phyloP scores from a whole-genome alignment of 2,888 invertebrate species.

The Liposcelis brunnea region DNA sequence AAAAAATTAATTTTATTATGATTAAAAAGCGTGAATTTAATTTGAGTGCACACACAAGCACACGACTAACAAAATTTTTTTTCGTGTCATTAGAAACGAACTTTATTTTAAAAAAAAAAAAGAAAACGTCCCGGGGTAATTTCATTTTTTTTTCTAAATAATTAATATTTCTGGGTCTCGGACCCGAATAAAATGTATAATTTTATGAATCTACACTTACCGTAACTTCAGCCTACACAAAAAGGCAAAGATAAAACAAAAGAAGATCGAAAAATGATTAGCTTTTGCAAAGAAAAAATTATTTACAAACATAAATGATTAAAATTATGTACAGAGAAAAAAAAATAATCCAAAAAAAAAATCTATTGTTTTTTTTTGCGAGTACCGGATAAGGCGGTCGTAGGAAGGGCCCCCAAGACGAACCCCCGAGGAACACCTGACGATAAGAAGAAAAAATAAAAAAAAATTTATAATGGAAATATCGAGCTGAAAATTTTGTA shows the following conservation, averaged over 20 bases:
- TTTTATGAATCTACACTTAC: constrained; percentile 36
- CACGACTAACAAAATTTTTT: constrained; percentile 7
- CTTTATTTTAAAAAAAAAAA: constrained; percentile 11
- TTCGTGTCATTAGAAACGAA: constrained; percentile 2
- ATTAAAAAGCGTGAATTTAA: background rate
- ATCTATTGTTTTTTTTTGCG: background rate
- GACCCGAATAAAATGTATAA: constrained; percentile 6
- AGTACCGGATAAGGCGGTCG: background rate
- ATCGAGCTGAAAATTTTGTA: no score
- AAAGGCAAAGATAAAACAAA: constrained; percentile 20
- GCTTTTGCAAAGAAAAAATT: constrained; percentile 20
- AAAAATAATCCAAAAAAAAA: constrained; percentile 8
- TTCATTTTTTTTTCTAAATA: no score
- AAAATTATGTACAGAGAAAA: constrained; percentile 8
- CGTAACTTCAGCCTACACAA: constrained; percentile 51
- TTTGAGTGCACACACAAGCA: constrained; percentile 12
- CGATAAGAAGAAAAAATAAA: no score
- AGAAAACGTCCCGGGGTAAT: no score
- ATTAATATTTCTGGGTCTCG: no score
- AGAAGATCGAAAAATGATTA: constrained; percentile 16
- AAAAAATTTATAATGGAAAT: no score
- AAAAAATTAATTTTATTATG: constrained; percentile 6
- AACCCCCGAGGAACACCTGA: no score
- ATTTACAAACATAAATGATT: constrained; percentile 24
- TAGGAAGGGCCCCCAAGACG: no score